Base-by-base conservation (phyloP, 2,888 invertebrate species). In the Troglohyphantes excavatus region DNA sequence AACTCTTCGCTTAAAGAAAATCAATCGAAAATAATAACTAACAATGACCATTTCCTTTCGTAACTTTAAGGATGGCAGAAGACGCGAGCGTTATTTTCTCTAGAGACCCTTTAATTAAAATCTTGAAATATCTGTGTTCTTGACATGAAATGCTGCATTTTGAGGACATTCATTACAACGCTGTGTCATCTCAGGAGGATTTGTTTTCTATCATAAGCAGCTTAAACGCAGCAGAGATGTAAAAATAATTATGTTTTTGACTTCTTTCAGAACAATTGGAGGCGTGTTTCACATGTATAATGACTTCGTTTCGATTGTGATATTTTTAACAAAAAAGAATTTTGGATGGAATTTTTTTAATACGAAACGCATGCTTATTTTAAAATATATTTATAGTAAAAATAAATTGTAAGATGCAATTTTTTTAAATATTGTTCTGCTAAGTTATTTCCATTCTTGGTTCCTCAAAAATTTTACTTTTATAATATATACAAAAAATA, bases 21-120 rank as follows among this genome's bases (percentile, higher is more conserved):
- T 68, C 39, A 39, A 68, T 33, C 21, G 17, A 19, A 33, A 68
- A 68, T 21, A 29, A 19, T 68, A 68, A 68, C 68, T 68, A 68
- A 68, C 68, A 68, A 39, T 29, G n/a, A 27, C 11, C 11, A 33
- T 19, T 68, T 1, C 9, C 33, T 6, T 29, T 68, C 21, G 63
- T 11, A 63, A 19, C 33, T 46, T 43, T 33, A 23, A 72, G 21
- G 21, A 72, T 72, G 26, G 43, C 26, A 21, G 11, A 72, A 63
- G 26, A 72, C 33, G 43, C 9, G 43, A 43, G 26, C 43, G 43
- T 23, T 33, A n/a, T 70, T 63, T 72, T 72, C 72, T 13, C 13
- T 23, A 11, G 29, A 13, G 23, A 72, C 43, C 72, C 46, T 46
- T 43, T 72, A 72, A 72, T 72, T 72, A 72, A 72, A 46, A 72